Evolutionary conservation across 2,113 vertebrate species (phyloP), one percentile per base, ranked within the genome.

Genomic region (Gorsachius goisagi): DNA sequence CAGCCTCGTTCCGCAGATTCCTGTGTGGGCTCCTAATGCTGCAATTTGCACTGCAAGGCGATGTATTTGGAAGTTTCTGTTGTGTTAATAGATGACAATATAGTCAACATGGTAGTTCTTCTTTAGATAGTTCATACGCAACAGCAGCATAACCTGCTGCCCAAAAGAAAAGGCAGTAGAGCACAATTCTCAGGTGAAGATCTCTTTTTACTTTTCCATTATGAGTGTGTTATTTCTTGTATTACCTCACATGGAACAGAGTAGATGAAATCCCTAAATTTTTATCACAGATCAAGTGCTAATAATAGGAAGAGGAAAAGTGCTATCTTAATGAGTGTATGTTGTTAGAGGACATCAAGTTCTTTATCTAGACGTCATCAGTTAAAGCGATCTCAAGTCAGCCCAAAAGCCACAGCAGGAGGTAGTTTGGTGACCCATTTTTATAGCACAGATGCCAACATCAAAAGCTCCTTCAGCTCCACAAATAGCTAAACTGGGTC

Each of bases 401-500:
- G 33, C 49, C 72, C 69, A 85, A 84, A 96, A 89, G 41, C n/a
- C 59, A 59, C 41, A 89, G n/a, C 15, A 82, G 15, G 47, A 91
- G 30, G 18, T 21, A 77, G 27, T 56, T 59, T 45, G 35, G 37
- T 76, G 60, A 89, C 27, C 76, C 10, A 17, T 68, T 91, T 81
- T 84, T 60, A 19, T 35, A 59, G 53, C 9, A 44, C 33, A 64
- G 49, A 53, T 89, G 24, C 32, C 33, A 82, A 94, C 74, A 85
- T 62, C 77, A 56, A 86, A 79, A 91, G 35, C 23, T 87, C 47
- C 37, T 80, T 68, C 76, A 77, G 68, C 49, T 88, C 45, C 66
- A 82, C 18, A 72, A 78, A 90, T 18, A 83, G 28, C 64, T 84
- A 49, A 82, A 71, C 30, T 56, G 12, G 27, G 50, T 49, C 15